A percentile compares a stretch with the other conserved stretches of the same genome.
phyloP scores from a whole-genome alignment of 2,888 invertebrate genomes.

The Erebia palarica region DNA sequence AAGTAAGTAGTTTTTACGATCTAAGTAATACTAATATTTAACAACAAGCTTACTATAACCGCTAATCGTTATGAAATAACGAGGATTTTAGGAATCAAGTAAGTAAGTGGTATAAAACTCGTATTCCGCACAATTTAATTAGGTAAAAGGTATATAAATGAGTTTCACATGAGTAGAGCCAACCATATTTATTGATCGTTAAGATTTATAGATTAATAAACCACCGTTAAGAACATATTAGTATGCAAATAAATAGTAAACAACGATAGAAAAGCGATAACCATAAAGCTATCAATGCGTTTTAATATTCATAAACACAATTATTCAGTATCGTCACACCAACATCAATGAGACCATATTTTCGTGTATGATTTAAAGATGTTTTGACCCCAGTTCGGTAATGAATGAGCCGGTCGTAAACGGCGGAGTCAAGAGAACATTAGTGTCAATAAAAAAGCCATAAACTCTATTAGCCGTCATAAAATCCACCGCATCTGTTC shows the following conservation, averaged over 20 bases:
- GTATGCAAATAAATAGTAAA: constrained; percentile 4
- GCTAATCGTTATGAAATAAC: not conserved
- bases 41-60: too few relatives aligned
- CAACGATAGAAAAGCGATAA: constrained; percentile 25
- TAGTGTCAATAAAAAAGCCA: constrained; percentile 82
- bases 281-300: constrained; percentile 45
- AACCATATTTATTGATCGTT: not conserved
- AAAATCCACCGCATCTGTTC: constrained; percentile 78
- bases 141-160: not conserved
- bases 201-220: constrained; percentile 13
- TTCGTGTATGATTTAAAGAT: constrained; percentile 75
- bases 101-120: too few relatives aligned
- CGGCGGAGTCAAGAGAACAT: constrained; percentile 77
- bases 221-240: constrained; percentile 10
- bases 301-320: constrained; percentile 55
- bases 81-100: not conserved
- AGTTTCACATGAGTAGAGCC: not conserved
- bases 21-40: too few relatives aligned
- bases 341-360: constrained; percentile 60
- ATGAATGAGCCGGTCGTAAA: constrained; percentile 79
- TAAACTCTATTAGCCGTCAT: constrained; percentile 80
- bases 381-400: constrained; percentile 79
- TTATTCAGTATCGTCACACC: constrained; percentile 40
- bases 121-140: not conserved
- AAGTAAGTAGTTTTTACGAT: too few relatives aligned